Evolutionary conservation across 53 echinoderm and acorn worm species (phyloP).

Genomic region (Echinometra lucunter): DNA sequence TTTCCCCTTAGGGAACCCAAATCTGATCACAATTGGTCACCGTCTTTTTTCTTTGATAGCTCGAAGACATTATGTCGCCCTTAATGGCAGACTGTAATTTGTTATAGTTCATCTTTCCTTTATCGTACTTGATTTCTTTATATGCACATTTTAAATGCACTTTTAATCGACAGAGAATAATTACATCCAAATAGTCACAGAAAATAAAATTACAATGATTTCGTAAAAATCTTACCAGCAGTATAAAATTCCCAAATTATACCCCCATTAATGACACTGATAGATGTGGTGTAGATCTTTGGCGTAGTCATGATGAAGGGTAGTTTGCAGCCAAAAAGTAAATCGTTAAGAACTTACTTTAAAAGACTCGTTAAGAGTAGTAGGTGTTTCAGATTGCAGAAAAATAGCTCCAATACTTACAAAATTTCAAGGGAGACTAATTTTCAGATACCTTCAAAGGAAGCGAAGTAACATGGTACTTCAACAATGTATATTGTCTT

Average conservation of each 20-base stretch:
- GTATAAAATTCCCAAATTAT: neutral
- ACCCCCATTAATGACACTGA: neutral
- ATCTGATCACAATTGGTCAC: neutral
- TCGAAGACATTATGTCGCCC: neutral
- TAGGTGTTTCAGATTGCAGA: no score
- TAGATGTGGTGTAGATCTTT: neutral
- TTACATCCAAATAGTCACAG: neutral
- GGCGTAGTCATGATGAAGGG: neutral
- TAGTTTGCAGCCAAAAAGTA: neutral
- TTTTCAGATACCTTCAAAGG: no score
- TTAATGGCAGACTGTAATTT: conserved; percentile 36
- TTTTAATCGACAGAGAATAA: neutral
- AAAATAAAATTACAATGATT: neutral
- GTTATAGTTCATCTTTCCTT: neutral
- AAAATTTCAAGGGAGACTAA: no score
- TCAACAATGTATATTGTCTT: no score
- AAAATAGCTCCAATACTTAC: no score
- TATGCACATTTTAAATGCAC: neutral
- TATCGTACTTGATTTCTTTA: neutral
- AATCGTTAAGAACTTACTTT: no score
- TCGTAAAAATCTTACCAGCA: neutral
- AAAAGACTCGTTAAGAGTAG: no score
- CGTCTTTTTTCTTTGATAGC: conserved; percentile 1
- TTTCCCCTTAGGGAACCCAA: neutral
- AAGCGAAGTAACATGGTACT: no score